Evolutionary conservation across 1,140 invertebrate genomes (phyloP).

Genomic region (Caenorhabditis remanei): DNA sequence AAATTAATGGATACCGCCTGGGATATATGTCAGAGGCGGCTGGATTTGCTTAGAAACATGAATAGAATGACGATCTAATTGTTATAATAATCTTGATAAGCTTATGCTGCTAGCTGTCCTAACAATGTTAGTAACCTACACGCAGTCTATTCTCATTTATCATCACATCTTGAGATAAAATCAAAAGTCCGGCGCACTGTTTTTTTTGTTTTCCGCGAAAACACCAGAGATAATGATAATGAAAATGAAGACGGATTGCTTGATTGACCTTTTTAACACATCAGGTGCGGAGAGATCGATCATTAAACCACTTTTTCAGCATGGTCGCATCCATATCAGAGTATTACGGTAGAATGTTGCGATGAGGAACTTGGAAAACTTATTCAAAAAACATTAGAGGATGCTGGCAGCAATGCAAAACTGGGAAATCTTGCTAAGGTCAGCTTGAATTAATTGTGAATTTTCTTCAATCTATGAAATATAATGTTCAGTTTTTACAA

Average conservation of each 20-base stretch:
- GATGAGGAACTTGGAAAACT: conserved; percentile 7
- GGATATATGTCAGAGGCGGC: neutral
- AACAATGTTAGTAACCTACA: too few species aligned
- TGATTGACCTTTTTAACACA: conserved; percentile 4
- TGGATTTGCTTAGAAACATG: neutral
- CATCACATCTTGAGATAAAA: neutral
- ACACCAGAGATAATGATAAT: neutral
- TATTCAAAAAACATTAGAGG: neutral
- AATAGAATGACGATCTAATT: neutral
- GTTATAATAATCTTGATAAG: neutral
- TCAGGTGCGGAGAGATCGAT: neutral
- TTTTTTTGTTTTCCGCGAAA: neutral
- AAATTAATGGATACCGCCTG: neutral
- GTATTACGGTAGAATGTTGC: conserved; percentile 45
- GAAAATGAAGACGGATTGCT: neutral
- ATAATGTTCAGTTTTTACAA: conserved; percentile 8
- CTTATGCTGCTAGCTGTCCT: neutral
- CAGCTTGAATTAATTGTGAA: too few species aligned
- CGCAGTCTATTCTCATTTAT: neutral
- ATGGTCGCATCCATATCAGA: conserved; percentile 38
- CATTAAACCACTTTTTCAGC: conserved; percentile 14
- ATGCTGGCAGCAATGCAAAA: conserved; percentile 4
- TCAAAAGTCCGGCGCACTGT: conserved; percentile 10
- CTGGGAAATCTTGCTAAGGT: conserved; percentile 31
- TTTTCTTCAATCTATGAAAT: neutral